phyloP scores from a whole-genome alignment of 2,888 invertebrate genomes.

The Harpagoxenus sublaevis region DNA sequence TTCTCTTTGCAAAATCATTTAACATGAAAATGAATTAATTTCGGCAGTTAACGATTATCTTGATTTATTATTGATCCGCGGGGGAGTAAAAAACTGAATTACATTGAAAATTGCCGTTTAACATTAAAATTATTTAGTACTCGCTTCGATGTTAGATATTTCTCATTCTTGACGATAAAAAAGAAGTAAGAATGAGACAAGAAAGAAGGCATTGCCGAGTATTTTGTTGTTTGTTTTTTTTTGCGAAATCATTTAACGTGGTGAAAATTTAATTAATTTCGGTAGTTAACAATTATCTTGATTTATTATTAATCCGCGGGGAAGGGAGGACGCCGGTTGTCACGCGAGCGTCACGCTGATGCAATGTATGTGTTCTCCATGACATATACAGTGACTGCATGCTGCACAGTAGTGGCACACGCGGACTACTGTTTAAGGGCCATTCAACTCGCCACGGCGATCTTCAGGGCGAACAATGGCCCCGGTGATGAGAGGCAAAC shows the following conservation, averaged over 20 bases:
- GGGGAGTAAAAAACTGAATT: not conserved
- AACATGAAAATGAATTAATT: not conserved
- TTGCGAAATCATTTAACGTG: not conserved
- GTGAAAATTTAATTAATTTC: not conserved
- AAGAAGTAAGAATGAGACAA: not conserved
- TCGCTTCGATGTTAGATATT: not conserved
- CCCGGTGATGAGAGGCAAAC: conserved; percentile 49
- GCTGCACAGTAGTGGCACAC: conserved; percentile 6
- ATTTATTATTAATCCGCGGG: conserved; percentile 20
- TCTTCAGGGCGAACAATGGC: conserved; percentile 53
- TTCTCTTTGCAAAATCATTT: not conserved
- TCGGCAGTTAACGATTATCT: conserved; percentile 2
- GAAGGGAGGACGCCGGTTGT: not conserved
- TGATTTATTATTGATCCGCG: conserved; percentile 18
- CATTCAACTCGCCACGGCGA: conserved; percentile 51
- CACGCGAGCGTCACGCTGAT: conserved; percentile 8
- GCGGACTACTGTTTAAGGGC: conserved; percentile 48
- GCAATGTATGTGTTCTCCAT: not conserved
- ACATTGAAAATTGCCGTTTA: not conserved
- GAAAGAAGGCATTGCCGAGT: not conserved
- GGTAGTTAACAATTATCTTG: not conserved
- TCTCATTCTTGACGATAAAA: not conserved
- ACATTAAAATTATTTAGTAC: not conserved
- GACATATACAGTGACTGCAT: not conserved
- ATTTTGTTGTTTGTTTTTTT: not conserved